Evolutionary conservation across 2,888 invertebrate species (phyloP), one percentile per base, ranked within the genome.

Genomic region (Trisateles emortualis): DNA sequence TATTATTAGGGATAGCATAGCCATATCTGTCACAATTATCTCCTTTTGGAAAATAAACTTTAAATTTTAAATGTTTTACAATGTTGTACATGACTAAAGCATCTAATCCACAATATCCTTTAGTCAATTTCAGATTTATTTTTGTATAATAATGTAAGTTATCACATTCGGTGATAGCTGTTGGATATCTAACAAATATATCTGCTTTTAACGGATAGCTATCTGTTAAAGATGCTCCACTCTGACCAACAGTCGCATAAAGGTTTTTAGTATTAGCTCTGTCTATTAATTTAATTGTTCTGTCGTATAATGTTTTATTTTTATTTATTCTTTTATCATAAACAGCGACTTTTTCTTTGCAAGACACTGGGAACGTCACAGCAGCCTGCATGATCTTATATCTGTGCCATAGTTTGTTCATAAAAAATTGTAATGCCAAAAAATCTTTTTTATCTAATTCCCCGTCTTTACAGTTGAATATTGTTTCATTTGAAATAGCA

Each of bases 141-240:
- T 61, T 71, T 3, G 69, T 40, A 45, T 79, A 83, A 16, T 72
- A 60, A 16, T 64, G 52, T n/a, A 81, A 61, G 5, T 69, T 59
- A 0, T 68, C 35, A 50, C 87, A 86, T 0, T 63, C 36, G 10
- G 8, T 61, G 16, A 85, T 78, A 11, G 83, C 68, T 4, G 87
- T 86, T 0, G 87, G 86, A 52, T 80, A 78, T 66, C 85, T 73
- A 3, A 67, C 0, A 38, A 85, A 86, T 36, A 87, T 75, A 33
- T 68, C 77, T 1, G 68, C 74, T 22, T 64, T 64, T 1, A 87
- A 35, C 2, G 86, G 86, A 64, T 80, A 87, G 1, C 69, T 68
- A 26, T 65, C 46, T 3, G 78, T 64, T 4, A 85, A 63, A 2
- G 43, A 47, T n/a, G 44, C 30, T 13, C 53, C 54, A 17, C 58